phyloP scores from a whole-genome alignment of 2,113 vertebrate species.

The Cynocephalus volans region DNA sequence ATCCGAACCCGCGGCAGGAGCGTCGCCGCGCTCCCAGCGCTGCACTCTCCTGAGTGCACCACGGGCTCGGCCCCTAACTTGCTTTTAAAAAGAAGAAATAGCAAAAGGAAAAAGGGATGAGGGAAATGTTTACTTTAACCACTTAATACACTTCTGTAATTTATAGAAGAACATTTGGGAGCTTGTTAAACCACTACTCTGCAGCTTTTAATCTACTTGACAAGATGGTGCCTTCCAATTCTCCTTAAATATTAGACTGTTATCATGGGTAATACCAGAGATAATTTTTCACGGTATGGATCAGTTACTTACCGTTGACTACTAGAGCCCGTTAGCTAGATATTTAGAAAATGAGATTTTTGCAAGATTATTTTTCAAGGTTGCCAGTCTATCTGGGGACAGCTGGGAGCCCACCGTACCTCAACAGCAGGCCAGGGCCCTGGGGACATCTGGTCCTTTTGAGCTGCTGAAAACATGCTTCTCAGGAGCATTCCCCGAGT shows the following conservation, averaged over 20 bases:
- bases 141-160: neutral
- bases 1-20: too few species aligned
- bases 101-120: neutral
- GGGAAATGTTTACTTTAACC: conserved; percentile 39
- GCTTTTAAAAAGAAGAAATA: conserved; percentile 14
- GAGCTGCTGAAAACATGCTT: neutral
- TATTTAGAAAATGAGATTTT: neutral
- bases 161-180: neutral
- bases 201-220: neutral
- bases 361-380: neutral
- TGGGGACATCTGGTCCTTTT: neutral
- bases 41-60: too few species aligned
- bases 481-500: neutral
- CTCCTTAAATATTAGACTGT: neutral
- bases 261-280: neutral
- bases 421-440: neutral
- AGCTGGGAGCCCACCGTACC: neutral
- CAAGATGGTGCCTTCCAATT: neutral
- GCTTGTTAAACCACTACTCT: neutral
- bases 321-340: neutral
- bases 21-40: too few species aligned
- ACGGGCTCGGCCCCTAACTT: too few species aligned
- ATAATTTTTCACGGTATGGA: neutral
- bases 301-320: neutral
- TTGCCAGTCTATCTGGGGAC: neutral